phyloP scores from a whole-genome alignment of 2,888 invertebrate species.

The Escarpia spicata region DNA sequence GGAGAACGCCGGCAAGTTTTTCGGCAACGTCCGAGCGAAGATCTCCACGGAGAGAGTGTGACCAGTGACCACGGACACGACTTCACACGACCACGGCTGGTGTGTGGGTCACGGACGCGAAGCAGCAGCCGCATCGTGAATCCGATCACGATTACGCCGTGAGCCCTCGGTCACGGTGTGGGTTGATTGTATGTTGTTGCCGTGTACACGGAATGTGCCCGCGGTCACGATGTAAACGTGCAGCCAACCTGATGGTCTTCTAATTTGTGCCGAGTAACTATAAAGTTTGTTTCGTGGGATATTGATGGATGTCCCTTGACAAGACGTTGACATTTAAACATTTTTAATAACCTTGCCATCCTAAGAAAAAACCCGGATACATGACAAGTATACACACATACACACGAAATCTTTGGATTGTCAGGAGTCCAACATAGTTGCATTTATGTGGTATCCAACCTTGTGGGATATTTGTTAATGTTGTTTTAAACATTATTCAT shows the following conservation, averaged over 20 bases:
- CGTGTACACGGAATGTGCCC: neutral
- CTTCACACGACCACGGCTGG: neutral
- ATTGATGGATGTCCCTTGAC: neutral
- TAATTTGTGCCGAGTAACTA: neutral
- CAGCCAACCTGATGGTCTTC: neutral
- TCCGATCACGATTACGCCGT: neutral
- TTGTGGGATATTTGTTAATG: too few relatives aligned
- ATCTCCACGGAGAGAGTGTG: neutral
- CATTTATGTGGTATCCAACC: too few relatives aligned
- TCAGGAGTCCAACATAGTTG: too few relatives aligned
- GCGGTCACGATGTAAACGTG: neutral
- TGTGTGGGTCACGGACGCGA: neutral
- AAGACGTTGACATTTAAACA: too few relatives aligned
- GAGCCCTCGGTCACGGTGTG: neutral
- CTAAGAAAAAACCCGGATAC: too few relatives aligned
- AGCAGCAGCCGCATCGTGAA: neutral
- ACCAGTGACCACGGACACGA: neutral
- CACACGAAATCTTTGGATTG: too few relatives aligned
- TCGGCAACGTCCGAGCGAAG: slow-evolving; percentile 28
- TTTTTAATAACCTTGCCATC: too few relatives aligned
- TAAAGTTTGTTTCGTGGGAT: too few relatives aligned
- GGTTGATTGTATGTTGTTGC: neutral
- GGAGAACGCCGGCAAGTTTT: slow-evolving; percentile 33
- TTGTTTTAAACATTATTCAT: too few relatives aligned
- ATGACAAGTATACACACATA: too few relatives aligned